Evolutionary conservation across 1,140 invertebrate genomes (phyloP).

Genomic region (Wiebesia pumilae): DNA sequence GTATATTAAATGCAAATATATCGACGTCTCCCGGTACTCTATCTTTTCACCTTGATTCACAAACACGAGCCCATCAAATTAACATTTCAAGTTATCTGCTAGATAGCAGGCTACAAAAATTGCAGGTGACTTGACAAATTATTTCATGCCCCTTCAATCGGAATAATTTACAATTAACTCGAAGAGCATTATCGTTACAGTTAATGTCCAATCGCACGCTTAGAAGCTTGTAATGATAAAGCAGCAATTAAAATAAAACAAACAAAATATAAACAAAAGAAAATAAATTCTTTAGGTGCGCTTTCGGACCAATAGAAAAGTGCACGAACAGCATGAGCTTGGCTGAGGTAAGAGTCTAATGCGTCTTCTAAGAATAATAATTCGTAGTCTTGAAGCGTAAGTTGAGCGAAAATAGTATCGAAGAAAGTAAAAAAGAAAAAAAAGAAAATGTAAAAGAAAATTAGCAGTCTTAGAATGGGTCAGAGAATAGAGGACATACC

Average conservation of each 20-base stretch:
- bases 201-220: too few relatives aligned
- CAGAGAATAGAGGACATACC: conserved; percentile 73
- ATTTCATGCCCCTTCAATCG: background rate
- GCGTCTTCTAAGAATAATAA: background rate
- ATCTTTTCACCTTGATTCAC: background rate
- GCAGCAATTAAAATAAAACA: too few relatives aligned
- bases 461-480: conserved; percentile 52
- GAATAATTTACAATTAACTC: background rate
- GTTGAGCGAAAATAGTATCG: background rate
- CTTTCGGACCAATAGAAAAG: background rate
- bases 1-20: too few relatives aligned
- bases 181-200: too few relatives aligned
- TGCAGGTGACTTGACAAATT: background rate
- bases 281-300: background rate
- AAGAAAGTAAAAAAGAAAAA: background rate
- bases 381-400: conserved; percentile 8
- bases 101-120: background rate
- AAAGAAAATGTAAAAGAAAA: background rate
- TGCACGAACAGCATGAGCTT: background rate
- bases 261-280: background rate
- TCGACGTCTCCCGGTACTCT: background rate
- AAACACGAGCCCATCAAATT: background rate
- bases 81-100: background rate
- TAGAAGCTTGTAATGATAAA: too few relatives aligned
- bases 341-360: background rate